Conservation (phyloP, 2,888 invertebrate species). For the Drosophila anomalata region DNA sequence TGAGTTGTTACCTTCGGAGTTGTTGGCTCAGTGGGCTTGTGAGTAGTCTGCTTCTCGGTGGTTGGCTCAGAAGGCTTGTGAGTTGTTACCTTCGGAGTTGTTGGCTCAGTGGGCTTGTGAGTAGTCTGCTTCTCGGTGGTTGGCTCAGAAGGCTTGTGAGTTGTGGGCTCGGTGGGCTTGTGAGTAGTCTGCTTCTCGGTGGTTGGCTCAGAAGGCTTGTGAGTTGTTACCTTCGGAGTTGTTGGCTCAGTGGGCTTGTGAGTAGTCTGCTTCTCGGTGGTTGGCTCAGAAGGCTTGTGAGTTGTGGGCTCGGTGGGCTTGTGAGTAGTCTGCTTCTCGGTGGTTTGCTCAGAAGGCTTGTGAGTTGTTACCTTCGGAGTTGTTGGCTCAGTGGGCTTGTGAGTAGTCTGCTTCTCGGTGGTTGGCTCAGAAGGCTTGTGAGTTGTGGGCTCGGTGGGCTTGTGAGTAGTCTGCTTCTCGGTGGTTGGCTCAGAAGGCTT, state of each 20-base stretch:
- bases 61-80: neutral
- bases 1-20: neutral
- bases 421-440: conserved; percentile 3
- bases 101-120: neutral
- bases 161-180: neutral
- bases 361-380: neutral
- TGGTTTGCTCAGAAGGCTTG: neutral
- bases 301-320: conserved; percentile 3
- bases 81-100: neutral
- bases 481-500: neutral
- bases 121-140: neutral
- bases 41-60: neutral
- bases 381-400: conserved; percentile 8
- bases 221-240: too few relatives aligned
- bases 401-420: neutral
- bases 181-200: conserved; percentile 2
- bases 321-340: neutral
- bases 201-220: too few relatives aligned
- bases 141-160: neutral
- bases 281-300: neutral
- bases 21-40: neutral
- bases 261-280: neutral
- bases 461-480: neutral
- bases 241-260: neutral
- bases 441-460: conserved; percentile 8